Base-by-base conservation (phyloP, 2,797 vertebrate species). In the Epinephelus awoara region DNA sequence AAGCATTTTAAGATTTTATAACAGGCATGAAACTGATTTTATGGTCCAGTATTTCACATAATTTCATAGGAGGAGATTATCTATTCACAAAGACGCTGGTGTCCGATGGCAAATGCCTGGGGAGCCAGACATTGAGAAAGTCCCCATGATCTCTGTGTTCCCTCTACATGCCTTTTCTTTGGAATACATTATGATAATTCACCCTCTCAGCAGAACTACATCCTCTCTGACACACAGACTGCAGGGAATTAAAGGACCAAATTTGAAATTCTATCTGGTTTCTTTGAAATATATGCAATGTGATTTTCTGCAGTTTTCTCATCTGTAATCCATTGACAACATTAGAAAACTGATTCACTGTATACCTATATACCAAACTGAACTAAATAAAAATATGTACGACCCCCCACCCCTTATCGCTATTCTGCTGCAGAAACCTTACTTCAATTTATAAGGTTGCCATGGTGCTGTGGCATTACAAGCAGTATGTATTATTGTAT, bases 1-100 rank as follows among this genome's bases (percentile, higher is more conserved):
- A 94, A 93, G 92, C 93, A 90, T 93, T 94, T 94, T 92, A 91
- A 88, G 89, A 86, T 92, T 94, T 95, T 93, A 93, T 92, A 94
- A 94, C 87, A 68, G 90, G 92, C 93, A 91, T 94, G 93, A 92
- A 93, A 91, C 90, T 80, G 89, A 94, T 94, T 94, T 94, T 93
- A 94, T 94, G 93, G 90, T 94, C 88, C 91, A 91, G 86, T 86
- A 90, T 94, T 93, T 91, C 92, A 88, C 88, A 91, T 93, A 85
- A 93, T 94, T 94, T 93, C 90, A 91, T 83, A 91, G 91, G 89
- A 84, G 86, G 88, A 90, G 92, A 94, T 94, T 92, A 94, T 93
- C 91, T 90, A 72, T 91, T 89, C 91, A 91, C 89, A 91, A 91
- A 93, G 91, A 88, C 84, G 27, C 85, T 80, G 54, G 84, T 90